Percentiles rank a stretch among this genome's conserved stretches.
Evolutionary conservation across 2,113 vertebrate species (phyloP).

Genomic region (Zosterops borbonicus): DNA sequence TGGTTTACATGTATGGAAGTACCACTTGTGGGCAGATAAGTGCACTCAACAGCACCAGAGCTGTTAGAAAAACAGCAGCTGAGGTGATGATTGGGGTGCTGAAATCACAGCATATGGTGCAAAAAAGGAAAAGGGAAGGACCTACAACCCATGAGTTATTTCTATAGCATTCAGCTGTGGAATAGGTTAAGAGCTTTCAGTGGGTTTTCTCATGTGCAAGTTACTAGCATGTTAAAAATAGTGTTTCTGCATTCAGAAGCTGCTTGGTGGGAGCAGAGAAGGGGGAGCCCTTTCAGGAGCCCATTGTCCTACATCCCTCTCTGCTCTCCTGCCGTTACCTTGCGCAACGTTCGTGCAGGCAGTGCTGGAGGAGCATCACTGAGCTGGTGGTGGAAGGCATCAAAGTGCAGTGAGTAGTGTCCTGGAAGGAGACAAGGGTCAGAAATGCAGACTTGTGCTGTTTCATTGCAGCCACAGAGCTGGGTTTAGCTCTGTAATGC

Average conservation of each 20-base stretch:
- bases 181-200: not conserved
- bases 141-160: not conserved
- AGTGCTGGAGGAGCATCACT: conserved; percentile 88
- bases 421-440: conserved; percentile 77
- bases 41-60: not conserved
- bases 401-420: conserved; percentile 93
- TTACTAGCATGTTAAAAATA: not conserved
- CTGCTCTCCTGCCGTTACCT: conserved; percentile 74
- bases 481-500: not conserved
- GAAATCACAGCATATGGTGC: not conserved
- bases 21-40: not conserved
- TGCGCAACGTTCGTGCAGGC: conserved; percentile 89
- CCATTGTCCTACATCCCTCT: not conserved
- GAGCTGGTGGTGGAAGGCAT: conserved; percentile 92
- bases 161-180: not conserved
- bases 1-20: not conserved
- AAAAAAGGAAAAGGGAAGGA: not conserved
- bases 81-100: not conserved
- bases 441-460: conserved; percentile 6
- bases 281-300: not conserved
- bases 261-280: not conserved
- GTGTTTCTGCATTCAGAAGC: not conserved
- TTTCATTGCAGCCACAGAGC: not conserved
- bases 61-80: not conserved
- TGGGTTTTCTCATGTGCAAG: not conserved